Percentiles rank a stretch among this genome's conserved stretches.
Conservation (phyloP, 2,888 invertebrate genomes). For the Cryptocheilus praepositus region DNA sequence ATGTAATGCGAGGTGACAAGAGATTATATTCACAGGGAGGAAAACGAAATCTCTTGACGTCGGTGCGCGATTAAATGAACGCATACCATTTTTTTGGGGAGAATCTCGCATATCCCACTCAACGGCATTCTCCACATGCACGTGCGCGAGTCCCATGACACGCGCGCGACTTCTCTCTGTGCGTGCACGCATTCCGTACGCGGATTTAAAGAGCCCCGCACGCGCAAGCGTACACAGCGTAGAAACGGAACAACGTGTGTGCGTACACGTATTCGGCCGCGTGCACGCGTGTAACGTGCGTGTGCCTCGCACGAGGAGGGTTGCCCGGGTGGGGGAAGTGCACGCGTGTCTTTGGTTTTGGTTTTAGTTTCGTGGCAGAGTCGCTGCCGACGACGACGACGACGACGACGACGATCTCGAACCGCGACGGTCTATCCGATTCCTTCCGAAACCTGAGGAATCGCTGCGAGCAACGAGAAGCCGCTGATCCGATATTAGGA, state of each 20-base stretch:
- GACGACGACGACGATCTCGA: slow-evolving; percentile 28
- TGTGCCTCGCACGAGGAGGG: slow-evolving; percentile 14
- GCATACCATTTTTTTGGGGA: too few relatives aligned
- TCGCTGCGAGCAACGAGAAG: not conserved
- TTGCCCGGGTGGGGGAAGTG: slow-evolving; percentile 56
- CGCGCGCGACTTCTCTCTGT: slow-evolving; percentile 13
- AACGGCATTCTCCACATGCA: too few relatives aligned
- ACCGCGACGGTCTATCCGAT: slow-evolving; percentile 29
- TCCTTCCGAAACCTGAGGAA: not conserved
- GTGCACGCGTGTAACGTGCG: slow-evolving; percentile 44
- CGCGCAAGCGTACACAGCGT: slow-evolving; percentile 10
- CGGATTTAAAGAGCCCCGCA: slow-evolving; percentile 7
- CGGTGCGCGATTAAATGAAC: too few relatives aligned
- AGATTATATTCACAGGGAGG: too few relatives aligned
- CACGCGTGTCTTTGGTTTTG: slow-evolving; percentile 72
- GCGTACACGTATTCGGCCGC: slow-evolving; percentile 28
- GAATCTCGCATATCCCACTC: too few relatives aligned
- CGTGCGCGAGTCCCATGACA: slow-evolving; percentile 1
- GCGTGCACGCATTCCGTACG: slow-evolving; percentile 19
- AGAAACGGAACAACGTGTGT: not conserved
- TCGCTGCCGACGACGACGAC: slow-evolving; percentile 41
- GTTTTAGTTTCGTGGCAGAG: slow-evolving; percentile 68
- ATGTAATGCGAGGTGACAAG: too few relatives aligned
- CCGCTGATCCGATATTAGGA: too few relatives aligned
- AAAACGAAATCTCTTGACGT: too few relatives aligned